Conservation (phyloP, 2,113 vertebrate genomes). For the Notiomystis cincta region DNA sequence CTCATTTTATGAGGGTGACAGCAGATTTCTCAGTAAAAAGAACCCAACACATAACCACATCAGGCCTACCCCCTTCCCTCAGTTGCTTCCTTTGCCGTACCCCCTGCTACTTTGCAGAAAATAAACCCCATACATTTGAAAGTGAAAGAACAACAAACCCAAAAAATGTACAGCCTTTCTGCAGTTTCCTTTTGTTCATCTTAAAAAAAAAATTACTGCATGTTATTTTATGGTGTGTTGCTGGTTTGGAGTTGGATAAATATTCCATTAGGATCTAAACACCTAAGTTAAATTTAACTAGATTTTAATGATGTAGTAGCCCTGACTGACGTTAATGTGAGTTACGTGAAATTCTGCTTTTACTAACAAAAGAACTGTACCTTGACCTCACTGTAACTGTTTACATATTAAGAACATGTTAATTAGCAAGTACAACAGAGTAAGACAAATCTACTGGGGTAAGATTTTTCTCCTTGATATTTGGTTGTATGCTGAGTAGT, state of each 20-base stretch:
- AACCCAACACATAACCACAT: background rate
- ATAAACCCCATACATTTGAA: background rate
- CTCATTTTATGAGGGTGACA: background rate
- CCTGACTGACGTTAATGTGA: background rate
- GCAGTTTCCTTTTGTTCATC: background rate
- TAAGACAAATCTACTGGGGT: background rate
- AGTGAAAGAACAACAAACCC: background rate
- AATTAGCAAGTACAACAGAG: background rate
- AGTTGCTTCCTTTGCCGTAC: background rate
- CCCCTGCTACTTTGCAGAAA: background rate
- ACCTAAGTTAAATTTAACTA: background rate
- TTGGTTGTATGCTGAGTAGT: background rate
- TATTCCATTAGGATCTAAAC: background rate
- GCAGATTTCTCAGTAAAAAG: background rate
- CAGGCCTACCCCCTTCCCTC: background rate
- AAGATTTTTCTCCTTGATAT: background rate
- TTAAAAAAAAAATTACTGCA: background rate
- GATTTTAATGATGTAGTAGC: background rate
- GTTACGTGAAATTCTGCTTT: background rate
- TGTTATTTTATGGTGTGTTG: background rate
- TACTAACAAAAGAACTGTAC: background rate
- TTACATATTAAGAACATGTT: background rate
- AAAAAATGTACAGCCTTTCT: background rate
- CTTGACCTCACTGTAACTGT: background rate
- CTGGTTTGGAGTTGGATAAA: background rate